Conservation (phyloP, 2,113 vertebrate genomes). For the Erpornis zantholeuca region DNA sequence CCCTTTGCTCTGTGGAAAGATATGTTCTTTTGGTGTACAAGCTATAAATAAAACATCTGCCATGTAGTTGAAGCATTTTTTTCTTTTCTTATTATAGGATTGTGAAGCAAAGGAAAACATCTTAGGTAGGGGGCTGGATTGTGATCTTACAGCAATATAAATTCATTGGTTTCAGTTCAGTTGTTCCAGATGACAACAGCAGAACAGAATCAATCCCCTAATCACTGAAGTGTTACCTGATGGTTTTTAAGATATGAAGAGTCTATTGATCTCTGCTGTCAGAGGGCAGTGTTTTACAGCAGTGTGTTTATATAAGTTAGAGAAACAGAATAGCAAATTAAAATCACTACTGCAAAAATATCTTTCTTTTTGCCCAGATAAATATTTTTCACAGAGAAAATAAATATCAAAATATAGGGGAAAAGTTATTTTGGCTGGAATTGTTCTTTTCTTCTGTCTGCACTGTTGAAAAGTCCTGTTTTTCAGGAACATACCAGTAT, state of each 20-base stretch:
- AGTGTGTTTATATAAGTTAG: neutral
- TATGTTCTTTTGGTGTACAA: neutral
- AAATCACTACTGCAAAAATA: neutral
- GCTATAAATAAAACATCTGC: neutral
- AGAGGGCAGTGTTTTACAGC: neutral
- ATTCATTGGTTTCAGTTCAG: constrained; percentile 4
- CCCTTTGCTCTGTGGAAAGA: neutral
- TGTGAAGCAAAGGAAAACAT: neutral
- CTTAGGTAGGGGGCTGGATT: neutral
- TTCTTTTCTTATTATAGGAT: neutral
- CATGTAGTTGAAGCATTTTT: neutral
- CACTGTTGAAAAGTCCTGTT: neutral
- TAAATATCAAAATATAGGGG: neutral
- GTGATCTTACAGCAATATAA: neutral
- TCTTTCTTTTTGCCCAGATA: neutral
- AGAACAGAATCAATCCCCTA: neutral
- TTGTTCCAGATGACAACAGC: constrained; percentile 4
- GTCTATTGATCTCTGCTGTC: constrained; percentile 1
- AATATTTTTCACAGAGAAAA: neutral
- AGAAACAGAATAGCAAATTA: neutral
- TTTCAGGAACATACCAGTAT: neutral
- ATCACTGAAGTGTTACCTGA: neutral
- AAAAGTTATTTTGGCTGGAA: neutral
- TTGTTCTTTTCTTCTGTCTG: neutral
- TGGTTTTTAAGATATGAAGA: neutral